Evolutionary conservation across 2,888 invertebrate genomes (phyloP).

Genomic region (Cosmorhoe ocellata): DNA sequence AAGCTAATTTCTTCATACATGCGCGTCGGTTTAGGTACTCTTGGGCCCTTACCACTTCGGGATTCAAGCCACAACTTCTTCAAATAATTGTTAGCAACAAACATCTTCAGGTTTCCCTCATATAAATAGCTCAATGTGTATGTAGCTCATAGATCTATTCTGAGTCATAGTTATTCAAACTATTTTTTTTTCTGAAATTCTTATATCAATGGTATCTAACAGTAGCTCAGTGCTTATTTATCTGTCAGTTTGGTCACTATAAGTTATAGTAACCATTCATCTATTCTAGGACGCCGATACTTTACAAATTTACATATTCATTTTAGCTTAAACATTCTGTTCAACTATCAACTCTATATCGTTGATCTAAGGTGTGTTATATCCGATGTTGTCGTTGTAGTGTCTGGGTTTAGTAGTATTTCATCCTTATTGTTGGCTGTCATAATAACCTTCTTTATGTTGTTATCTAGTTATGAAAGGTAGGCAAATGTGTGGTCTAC

Average conservation of each 20-base stretch:
- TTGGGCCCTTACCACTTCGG: too few relatives aligned
- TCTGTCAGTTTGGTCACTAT: constrained; percentile 59
- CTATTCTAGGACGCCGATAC: constrained; percentile 44
- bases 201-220: constrained; percentile 27
- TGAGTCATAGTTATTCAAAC: too few relatives aligned
- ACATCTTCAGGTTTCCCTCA: too few relatives aligned
- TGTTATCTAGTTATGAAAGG: constrained; percentile 39
- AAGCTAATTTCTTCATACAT: too few relatives aligned
- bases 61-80: too few relatives aligned
- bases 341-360: constrained; percentile 7
- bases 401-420: constrained; percentile 39
- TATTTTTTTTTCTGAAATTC: too few relatives aligned
- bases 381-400: constrained; percentile 13
- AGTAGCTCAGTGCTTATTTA: constrained; percentile 60
- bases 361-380: neutral
- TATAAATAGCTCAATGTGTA: too few relatives aligned
- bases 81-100: too few relatives aligned
- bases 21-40: too few relatives aligned
- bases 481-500: constrained; percentile 48
- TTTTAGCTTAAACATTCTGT: neutral
- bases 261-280: constrained; percentile 62
- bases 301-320: constrained; percentile 26
- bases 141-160: too few relatives aligned
- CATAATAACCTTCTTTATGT: constrained; percentile 55
- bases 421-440: constrained; percentile 57